Evolutionary conservation across 2,113 vertebrate genomes (phyloP), one percentile per base, ranked within the genome.

Genomic region (Rhagologus leucostigma): DNA sequence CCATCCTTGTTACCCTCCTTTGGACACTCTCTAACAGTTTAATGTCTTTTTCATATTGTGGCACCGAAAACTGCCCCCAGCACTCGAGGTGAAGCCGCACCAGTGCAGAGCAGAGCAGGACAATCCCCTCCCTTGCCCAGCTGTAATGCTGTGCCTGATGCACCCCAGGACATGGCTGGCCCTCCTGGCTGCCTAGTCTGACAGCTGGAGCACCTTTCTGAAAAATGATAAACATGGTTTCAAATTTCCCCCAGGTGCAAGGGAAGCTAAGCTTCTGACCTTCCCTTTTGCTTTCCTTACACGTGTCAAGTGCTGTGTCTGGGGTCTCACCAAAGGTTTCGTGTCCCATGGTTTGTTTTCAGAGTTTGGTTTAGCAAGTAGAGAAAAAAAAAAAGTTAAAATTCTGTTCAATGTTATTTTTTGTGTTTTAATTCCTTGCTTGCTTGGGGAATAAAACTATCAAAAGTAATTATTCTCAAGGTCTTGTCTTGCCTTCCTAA

Each of bases 391-490:
- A 6, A 10, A 59, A 26, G 18, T 76, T 44, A 14, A 73, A 80
- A 49, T 89, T 69, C 37, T n/a, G 5, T 62, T 84, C 55, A 39
- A 13, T 74, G 68, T 29, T 86, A 20, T 63, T 86, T 80, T 92
- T 75, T 22, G 16, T 68, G 39, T 62, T 90, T 69, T 83, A 85
- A 85, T 91, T 73, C 32, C 46, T 71, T 88, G 13, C 37, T 94
- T 85, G 19, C 53, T 83, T 69, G 33, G 70, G 87, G 67, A 95
- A 88, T 90, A 90, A 92, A 83, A 73, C n/a, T 39, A 88, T 41
- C 49, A 37, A 37, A 89, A 62, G 59, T 75, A 87, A 76, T 92
- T 92, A 92, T 86, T 82, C 69, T 92, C 64, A 87, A 92, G 47
- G 65, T 84, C 77, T 88, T 77, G 56, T 82, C 74, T 91, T 53